Evolutionary conservation across 2,888 invertebrate genomes (phyloP), one percentile per base, ranked within the genome.

Genomic region (Willowsia nigromaculata): DNA sequence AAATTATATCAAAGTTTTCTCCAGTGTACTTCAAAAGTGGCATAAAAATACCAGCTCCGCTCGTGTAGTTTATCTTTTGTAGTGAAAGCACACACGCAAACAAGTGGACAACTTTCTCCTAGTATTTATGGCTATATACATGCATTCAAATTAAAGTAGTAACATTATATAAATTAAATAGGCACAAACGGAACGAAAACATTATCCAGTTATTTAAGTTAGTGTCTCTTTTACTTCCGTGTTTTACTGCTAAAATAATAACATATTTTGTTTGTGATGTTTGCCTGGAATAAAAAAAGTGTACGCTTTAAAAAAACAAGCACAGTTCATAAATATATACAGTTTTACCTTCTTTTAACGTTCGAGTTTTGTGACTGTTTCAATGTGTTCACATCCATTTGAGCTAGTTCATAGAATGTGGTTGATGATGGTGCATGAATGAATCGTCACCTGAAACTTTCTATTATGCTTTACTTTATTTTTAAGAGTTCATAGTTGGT

Each of bases 231-330:
- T 50, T 53, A 30, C 71, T 68, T 71, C 84, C 84, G 68, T 84
- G 84, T 40, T 33, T 56, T 9, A 40, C 22, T 71, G 2, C 62
- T 56, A 80, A 37, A 33, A 68, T 33, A 74, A 43, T 74, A 40
- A 40, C 71, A 71, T 22, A n/a, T 71, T 18, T 9, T 71, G 71
- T 30, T 47, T 47, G n/a, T 22, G 5, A 4, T 83, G 30, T n/a
- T 47, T 43, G 30, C 47, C 5, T 22, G 37, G 37, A 71, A 53
- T 56, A 84, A 84, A 68, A 65, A 47, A 65, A 25, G 68, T n/a
- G n/a, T n/a, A 84, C 30, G 37, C 6, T 84, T 84, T 84, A 71
- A 84, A 84, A 71, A 40, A 71, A 71, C 53, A 71, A 84, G 71
- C 71, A 71, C 33, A 53, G n/a, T 33, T 84, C 82, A 65, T 82